Percentiles rank a stretch among this genome's conserved stretches.
phyloP scores from a whole-genome alignment of 2,888 invertebrate species.

The Lepeophtheirus nordmannii region DNA sequence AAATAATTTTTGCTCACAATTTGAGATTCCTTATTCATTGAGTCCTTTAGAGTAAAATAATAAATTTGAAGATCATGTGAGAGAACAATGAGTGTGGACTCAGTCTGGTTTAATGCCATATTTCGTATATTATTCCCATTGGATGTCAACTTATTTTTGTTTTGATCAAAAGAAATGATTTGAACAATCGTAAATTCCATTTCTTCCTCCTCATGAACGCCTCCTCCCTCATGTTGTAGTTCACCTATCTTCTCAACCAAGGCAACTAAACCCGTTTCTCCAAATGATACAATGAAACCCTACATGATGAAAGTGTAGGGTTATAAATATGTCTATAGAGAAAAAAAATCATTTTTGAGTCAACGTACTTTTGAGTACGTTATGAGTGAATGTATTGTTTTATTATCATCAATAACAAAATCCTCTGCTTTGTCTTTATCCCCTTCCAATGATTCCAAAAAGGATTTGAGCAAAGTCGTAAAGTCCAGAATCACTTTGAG shows the following conservation, averaged over 20 bases:
- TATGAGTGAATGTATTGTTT: not conserved
- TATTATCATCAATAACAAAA: not conserved
- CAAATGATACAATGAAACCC: not conserved
- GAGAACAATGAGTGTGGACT: slow-evolving; percentile 14
- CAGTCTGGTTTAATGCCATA: slow-evolving; percentile 3
- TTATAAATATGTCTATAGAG: too few relatives aligned
- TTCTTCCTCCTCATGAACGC: not conserved
- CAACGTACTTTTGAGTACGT: not conserved
- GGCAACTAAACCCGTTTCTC: not conserved
- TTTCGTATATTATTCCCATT: not conserved
- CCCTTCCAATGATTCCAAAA: not conserved
- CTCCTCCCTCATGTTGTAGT: not conserved
- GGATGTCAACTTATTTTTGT: not conserved
- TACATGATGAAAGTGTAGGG: not conserved
- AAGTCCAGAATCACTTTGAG: not conserved
- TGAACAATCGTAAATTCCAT: not conserved
- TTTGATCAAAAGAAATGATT: not conserved
- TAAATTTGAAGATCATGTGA: slow-evolving; percentile 9
- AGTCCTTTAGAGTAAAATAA: slow-evolving; percentile 4
- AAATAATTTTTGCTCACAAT: slow-evolving; percentile 5
- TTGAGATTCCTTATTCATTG: not conserved
- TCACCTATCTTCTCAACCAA: not conserved
- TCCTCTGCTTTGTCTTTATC: not conserved
- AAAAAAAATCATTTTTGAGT: too few relatives aligned
- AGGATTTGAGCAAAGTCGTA: not conserved